These are phyloP conservation scores for Alouatta palliata DNA, from an alignment of 2,113 vertebrate species.

Conservation along the genomic window DNA sequence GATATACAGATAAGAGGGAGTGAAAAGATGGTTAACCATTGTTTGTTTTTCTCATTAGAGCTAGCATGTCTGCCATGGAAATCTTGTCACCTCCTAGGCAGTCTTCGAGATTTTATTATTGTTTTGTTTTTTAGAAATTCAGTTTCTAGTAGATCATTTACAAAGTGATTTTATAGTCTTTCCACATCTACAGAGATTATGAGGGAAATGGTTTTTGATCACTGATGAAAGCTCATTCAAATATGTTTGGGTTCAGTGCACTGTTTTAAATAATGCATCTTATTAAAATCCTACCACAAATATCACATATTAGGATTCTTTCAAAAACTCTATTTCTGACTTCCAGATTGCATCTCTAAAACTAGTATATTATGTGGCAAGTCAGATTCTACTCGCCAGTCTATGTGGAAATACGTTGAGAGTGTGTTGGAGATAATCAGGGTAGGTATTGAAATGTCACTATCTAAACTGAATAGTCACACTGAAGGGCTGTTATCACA, in stretches of 20 bases:
- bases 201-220: background rate
- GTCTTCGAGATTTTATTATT: background rate
- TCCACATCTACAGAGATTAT: background rate
- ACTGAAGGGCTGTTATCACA: background rate
- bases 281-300: background rate
- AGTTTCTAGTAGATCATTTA: background rate
- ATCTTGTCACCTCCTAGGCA: background rate
- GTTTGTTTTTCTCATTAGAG: background rate
- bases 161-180: background rate
- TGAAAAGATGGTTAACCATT: background rate
- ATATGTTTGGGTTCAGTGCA: background rate
- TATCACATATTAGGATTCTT: background rate
- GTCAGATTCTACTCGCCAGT: background rate
- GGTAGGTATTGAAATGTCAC: background rate
- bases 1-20: background rate
- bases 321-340: background rate
- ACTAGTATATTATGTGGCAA: background rate
- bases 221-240: background rate
- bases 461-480: background rate
- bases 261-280: background rate
- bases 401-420: background rate
- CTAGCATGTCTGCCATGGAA: background rate
- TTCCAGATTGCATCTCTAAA: too few species aligned
- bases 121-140: background rate
- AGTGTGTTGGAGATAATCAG: background rate